A percentile compares a stretch with the other conserved stretches of the same genome.
These are phyloP conservation scores for Cyrtorhinus lividipennis DNA, from an alignment of 1,140 invertebrate species.

Conservation along the genomic window DNA sequence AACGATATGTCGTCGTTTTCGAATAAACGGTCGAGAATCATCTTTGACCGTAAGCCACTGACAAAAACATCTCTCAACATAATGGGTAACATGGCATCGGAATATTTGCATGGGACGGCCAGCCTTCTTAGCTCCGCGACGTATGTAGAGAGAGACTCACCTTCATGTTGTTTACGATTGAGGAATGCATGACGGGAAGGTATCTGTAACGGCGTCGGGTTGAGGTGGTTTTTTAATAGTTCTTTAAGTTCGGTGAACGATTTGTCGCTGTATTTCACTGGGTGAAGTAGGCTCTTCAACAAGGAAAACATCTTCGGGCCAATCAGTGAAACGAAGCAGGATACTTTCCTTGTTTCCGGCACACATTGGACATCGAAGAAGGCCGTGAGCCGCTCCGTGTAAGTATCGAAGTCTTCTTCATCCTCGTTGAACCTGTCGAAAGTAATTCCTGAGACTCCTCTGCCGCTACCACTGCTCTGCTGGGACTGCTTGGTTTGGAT, in stretches of 20 bases:
- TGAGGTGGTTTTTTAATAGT: neutral
- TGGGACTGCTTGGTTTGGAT: neutral
- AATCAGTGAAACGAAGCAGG: neutral
- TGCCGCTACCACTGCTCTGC: neutral
- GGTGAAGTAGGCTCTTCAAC: neutral
- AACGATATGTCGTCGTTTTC: slow-evolving; percentile 1
- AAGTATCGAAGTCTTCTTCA: neutral
- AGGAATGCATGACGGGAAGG: neutral
- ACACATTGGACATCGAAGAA: neutral
- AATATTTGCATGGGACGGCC: neutral
- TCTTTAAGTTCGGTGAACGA: neutral
- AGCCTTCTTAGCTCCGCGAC: neutral
- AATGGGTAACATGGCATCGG: neutral
- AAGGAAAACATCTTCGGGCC: neutral
- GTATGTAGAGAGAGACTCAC: neutral
- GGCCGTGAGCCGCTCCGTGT: neutral
- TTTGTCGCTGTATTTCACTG: neutral
- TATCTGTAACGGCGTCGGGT: neutral
- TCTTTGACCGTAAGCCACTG: neutral
- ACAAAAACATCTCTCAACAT: neutral
- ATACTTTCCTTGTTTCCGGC: neutral
- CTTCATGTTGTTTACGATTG: neutral
- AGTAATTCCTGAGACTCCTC: neutral
- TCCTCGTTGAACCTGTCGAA: slow-evolving; percentile 1
- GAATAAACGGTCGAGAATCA: neutral